Base-by-base conservation (phyloP, 1,140 invertebrate species). In the Heliconius hermathena region DNA sequence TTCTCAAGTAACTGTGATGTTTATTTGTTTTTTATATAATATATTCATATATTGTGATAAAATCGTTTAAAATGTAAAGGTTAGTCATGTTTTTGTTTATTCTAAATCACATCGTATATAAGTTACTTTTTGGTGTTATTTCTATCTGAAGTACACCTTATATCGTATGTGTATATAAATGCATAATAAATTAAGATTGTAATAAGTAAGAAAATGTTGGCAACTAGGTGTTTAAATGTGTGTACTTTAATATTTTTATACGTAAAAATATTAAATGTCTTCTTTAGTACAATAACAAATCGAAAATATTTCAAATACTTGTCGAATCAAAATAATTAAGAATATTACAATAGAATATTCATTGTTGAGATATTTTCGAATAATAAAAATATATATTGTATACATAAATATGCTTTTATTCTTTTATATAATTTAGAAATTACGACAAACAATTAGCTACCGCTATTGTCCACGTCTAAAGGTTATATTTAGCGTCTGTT, bases 201-300 rank as follows among this genome's bases (percentile, higher is more conserved):
- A 78, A 72, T 70, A 49, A 49, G 16, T 78, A 78, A 74, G 72
- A 29, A 60, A 5, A 6, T 33, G 29, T 71, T 38, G 38, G 22
- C 36, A 76, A 71, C 18, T 60, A 66, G 26, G 4, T 16, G 60
- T 73, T 75, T 18, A 46, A 78, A 78, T 41, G 52, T 73, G 77
- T 41, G 71, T 22, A 77, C 76, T 77, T 72, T 77, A 71, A 72
- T 77, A 77, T 77, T 77, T 77, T 77, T 77, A 71, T 77, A 72
- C 52, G 18, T 41, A 76, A 76, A 66, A 76, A 26, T 38, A 20
- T 70, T 70, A 76, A 70, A 76, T 20, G 38, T 76, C 26, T 22
- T 75, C 66, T 46, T 71, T 70, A 70, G 74, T 76, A 76, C 57
- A 76, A 46, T 66, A 66, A 66, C 60, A 66, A 66, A 26, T 26